A percentile compares a stretch with the other conserved stretches of the same genome.
phyloP scores from a whole-genome alignment of 2,888 invertebrate species.

The Fragum sueziense region DNA sequence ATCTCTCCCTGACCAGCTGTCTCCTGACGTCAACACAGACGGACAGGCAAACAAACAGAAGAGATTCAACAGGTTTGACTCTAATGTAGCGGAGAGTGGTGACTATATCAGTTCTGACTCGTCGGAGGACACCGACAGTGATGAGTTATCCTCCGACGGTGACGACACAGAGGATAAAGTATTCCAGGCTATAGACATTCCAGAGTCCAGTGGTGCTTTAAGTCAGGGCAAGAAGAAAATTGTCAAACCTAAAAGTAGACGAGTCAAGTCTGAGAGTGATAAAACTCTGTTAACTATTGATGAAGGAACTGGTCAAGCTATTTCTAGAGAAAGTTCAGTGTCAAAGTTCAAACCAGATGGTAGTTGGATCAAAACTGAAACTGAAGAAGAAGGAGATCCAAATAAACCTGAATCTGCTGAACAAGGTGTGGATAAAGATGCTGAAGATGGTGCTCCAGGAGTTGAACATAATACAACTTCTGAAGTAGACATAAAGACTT shows the following conservation, averaged over 20 bases:
- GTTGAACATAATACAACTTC: slow-evolving; percentile 10
- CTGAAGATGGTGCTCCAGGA: neutral
- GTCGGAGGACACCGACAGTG: slow-evolving; percentile 31
- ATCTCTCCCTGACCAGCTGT: slow-evolving; percentile 66
- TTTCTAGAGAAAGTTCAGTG: slow-evolving; percentile 48
- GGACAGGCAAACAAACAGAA: neutral
- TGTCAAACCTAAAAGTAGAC: slow-evolving; percentile 31
- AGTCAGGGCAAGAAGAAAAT: slow-evolving; percentile 12
- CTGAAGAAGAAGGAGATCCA: slow-evolving; percentile 31
- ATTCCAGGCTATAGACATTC: slow-evolving; percentile 52
- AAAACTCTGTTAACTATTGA: slow-evolving; percentile 29
- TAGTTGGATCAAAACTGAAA: slow-evolving; percentile 65
- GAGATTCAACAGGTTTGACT: slow-evolving; percentile 3
- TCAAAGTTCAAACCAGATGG: slow-evolving; percentile 60
- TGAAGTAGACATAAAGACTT: neutral
- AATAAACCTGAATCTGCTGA: neutral
- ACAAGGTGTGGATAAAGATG: neutral
- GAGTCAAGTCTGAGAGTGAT: slow-evolving; percentile 56
- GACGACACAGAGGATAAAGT: slow-evolving; percentile 16
- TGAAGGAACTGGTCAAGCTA: slow-evolving; percentile 16
- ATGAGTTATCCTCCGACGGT: slow-evolving; percentile 17
- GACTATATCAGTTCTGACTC: slow-evolving; percentile 32
- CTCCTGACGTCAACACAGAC: slow-evolving; percentile 55
- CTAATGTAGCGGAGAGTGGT: slow-evolving; percentile 32
- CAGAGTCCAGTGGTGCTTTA: slow-evolving; percentile 21